phyloP scores from a whole-genome alignment of 1,140 invertebrate genomes.

The Ips nitidus region DNA sequence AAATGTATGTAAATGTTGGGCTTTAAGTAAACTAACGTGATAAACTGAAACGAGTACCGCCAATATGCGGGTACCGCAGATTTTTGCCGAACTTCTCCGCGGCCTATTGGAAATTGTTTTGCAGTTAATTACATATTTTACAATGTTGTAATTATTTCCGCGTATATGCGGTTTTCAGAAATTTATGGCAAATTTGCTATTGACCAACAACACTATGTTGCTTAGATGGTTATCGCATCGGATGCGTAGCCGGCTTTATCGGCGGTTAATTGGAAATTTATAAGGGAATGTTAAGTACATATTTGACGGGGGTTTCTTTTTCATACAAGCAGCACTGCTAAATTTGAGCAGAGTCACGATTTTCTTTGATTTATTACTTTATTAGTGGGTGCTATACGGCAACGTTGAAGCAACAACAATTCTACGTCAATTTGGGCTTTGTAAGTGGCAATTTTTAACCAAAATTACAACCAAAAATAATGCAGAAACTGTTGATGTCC shows the following conservation, averaged over 20 bases:
- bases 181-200: slow-evolving; percentile 26
- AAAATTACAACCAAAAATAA: too few relatives aligned
- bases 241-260: slow-evolving; percentile 11
- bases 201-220: slow-evolving; percentile 17
- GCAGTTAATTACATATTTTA: slow-evolving; percentile 36
- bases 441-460: too few relatives aligned
- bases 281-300: slow-evolving; percentile 5
- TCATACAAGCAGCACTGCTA: too few relatives aligned
- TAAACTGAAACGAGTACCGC: not conserved
- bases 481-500: too few relatives aligned
- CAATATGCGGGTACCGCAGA: slow-evolving; percentile 26
- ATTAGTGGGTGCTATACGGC: too few relatives aligned
- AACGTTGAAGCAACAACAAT: too few relatives aligned
- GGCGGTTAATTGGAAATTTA: slow-evolving; percentile 17
- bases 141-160: slow-evolving; percentile 34
- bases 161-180: slow-evolving; percentile 26
- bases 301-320: not conserved
- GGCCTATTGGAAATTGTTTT: slow-evolving; percentile 32
- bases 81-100: slow-evolving; percentile 15
- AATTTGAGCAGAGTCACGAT: too few relatives aligned
- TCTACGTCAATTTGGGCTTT: too few relatives aligned
- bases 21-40: too few relatives aligned
- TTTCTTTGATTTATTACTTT: too few relatives aligned
- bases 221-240: slow-evolving; percentile 21
- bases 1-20: too few relatives aligned